These are phyloP conservation scores for Apodemia hepburni DNA, from an alignment of 2,888 invertebrate species.

Conservation along the genomic window DNA sequence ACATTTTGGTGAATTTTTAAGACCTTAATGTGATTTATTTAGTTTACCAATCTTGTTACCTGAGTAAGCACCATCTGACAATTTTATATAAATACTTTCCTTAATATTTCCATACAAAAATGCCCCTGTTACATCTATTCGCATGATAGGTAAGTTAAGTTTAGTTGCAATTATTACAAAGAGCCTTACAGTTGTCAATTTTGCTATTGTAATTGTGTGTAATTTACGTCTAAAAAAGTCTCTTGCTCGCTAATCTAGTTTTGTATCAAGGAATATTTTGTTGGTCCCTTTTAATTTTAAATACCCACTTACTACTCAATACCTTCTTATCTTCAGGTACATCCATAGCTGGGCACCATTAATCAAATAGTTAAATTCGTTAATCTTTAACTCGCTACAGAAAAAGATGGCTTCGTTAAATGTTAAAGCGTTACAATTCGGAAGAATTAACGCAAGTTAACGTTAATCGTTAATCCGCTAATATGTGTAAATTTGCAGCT, in stretches of 20 bases:
- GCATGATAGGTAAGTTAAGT: constrained; percentile 25
- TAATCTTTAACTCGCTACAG: too few species aligned
- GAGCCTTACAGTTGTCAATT: constrained; percentile 30
- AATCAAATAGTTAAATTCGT: too few species aligned
- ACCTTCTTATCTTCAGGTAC: not conserved
- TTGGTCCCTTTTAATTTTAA: constrained; percentile 22
- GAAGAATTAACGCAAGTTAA: too few species aligned
- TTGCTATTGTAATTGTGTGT: constrained; percentile 32
- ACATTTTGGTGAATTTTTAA: constrained; percentile 29
- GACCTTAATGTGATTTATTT: constrained; percentile 28
- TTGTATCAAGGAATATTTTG: constrained; percentile 28
- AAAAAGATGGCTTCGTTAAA: too few species aligned
- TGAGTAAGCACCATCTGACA: constrained; percentile 28
- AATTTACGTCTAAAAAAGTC: constrained; percentile 29
- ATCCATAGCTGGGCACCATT: too few species aligned
- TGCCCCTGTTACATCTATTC: constrained; percentile 31
- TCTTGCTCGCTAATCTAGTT: constrained; percentile 35
- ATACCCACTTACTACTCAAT: constrained; percentile 12
- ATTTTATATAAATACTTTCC: constrained; percentile 26
- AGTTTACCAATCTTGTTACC: constrained; percentile 23
- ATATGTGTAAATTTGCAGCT: too few species aligned
- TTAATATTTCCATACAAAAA: constrained; percentile 30
- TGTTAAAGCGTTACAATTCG: too few species aligned
- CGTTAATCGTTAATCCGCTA: too few species aligned
- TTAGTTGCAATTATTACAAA: constrained; percentile 29